Base-by-base conservation (phyloP, 2,888 invertebrate genomes). In the Drosophila maculinotata region DNA sequence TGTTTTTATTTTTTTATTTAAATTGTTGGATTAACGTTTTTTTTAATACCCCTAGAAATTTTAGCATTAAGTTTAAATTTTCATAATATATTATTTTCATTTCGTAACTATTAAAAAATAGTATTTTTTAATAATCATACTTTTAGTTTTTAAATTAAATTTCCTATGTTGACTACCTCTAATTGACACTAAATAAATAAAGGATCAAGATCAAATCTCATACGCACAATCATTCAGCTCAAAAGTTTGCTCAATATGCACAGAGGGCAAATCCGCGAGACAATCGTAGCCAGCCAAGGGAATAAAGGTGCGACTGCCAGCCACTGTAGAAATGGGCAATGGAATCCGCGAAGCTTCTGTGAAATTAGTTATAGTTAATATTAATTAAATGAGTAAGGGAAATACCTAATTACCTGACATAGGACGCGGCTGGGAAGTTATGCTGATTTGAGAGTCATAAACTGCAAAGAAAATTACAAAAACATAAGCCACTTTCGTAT, bases 241-340 rank as follows among this genome's bases (percentile, higher is more conserved):
- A 38, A 96, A 94, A 36, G 96, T 95, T 91, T 96, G 96, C 87
- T 96, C 95, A 57, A 96, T 95, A 69, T 94, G 93, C 3, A 96
- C 91, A 42, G 94, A 94, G 56, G 94, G 93, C 44, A 94, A 93
- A 20, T 95, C 95, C 47, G 93, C 93, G 38, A 96, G 93, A 89
- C 95, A 95, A 88, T 95, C 95, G 65, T 95, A 92, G 10, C 96
- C 96, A 38, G 94, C 93, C 33, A 94, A 90, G 0, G 95, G 94
- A 64, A 91, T 83, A 35, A 79, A 89, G 0, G 89, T 89, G 15
- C 88, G 84, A 47, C 79, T 87, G 2, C 81, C 82, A 2, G 80
- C 59, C 1, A 91, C 89, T 1, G 90, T 90, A 2, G 91, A 76
- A 12, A 91, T 79, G 7, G 91, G 91, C 31, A 90, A 51, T 1